phyloP scores from a whole-genome alignment of 2,797 vertebrate genomes.

The Bradypodion ventrale region DNA sequence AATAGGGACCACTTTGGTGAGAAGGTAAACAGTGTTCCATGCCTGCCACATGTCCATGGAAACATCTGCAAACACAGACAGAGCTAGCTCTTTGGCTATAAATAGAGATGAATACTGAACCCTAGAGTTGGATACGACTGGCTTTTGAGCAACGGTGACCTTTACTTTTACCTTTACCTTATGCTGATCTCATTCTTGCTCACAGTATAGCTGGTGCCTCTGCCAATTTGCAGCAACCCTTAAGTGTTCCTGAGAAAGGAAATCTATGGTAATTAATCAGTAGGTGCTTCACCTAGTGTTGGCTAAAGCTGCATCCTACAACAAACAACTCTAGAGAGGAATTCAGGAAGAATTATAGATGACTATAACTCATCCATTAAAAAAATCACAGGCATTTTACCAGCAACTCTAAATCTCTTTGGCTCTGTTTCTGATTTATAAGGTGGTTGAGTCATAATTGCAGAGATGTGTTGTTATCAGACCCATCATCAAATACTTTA shows the following conservation, averaged over 20 bases:
- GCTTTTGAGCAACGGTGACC: too few relatives aligned
- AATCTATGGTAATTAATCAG: conserved; percentile 29
- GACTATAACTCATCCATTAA: not conserved
- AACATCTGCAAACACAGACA: too few relatives aligned
- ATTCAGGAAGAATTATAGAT: not conserved
- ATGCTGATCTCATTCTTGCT: not conserved
- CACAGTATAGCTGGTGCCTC: not conserved
- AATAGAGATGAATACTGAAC: too few relatives aligned
- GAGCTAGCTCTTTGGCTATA: too few relatives aligned
- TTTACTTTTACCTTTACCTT: too few relatives aligned
- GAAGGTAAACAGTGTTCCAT: too few relatives aligned
- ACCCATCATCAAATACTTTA: not conserved
- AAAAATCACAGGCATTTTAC: conserved; percentile 23
- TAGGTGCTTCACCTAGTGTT: fast-evolving
- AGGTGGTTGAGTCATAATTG: not conserved
- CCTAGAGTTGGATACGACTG: too few relatives aligned
- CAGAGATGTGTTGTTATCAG: not conserved
- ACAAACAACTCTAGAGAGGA: not conserved
- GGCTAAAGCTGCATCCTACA: not conserved
- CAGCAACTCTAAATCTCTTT: not conserved
- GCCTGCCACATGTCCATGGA: too few relatives aligned
- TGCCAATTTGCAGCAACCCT: not conserved
- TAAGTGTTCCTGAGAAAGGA: not conserved
- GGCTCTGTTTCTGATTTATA: conserved; percentile 13
- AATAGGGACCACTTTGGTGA: too few relatives aligned